Base-by-base conservation (phyloP, 2,888 invertebrate species). In the Chelonus formosanus region DNA sequence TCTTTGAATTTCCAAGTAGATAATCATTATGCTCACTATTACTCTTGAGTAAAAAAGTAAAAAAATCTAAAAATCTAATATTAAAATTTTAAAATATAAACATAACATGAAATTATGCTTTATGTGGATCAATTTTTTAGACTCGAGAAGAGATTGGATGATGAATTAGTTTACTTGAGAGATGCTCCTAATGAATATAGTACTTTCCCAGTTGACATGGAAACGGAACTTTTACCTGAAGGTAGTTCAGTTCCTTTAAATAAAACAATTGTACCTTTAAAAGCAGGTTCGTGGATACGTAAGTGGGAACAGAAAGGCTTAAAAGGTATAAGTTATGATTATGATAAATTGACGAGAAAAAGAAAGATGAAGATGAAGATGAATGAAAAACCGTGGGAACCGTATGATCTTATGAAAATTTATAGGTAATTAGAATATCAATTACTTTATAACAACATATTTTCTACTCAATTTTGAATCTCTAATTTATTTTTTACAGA, bases 181-280 rank as follows among this genome's bases (percentile, higher is more conserved):
- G 97, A 98, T 87, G 94, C 96, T 2, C 87, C 94, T 48, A 92
- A 92, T 0, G 94, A 98, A 83, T 97, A 93, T 83, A 95, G 95
- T 81, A 97, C 96, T 3, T 92, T 99, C 80, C 92, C 96, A 71
- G 87, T 93, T 65, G 93, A 98, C 78, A 95, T 98, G 95, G 94
- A 96, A 76, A 87, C 91, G 2, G 95, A 95, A 81, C 85, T 90
- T 64, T 84, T 92, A 48, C 90, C 92, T 2, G 93, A 95, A 79
- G 95, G 93, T 31, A 85, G 88, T 4, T 86, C 90, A 3, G 90
- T 96, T 0, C 95, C 95, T 3, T 77, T 97, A 0, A 97, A 97
- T 81, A 85, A 90, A 36, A 84, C 90, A 0, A 88, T 91, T 87
- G 89, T 92, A 74, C 74, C 75, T 76, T 79, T 94, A 55, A 93